Evolutionary conservation across 2,888 invertebrate species (phyloP).

Genomic region (Troides oblongomaculatus): DNA sequence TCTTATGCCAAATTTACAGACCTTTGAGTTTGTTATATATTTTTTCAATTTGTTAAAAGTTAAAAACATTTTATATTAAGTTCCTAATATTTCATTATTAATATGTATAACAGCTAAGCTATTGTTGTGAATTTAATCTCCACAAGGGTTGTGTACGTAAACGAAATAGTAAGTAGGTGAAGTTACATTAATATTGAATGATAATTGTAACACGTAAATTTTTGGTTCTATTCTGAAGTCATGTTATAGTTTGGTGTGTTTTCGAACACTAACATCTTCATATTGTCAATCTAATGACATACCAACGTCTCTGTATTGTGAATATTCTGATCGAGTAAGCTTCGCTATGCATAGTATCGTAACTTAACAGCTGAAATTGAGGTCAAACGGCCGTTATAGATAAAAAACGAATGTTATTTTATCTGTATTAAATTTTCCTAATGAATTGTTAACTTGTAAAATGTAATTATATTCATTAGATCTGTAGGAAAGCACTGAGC

Average conservation of each 20-base stretch:
- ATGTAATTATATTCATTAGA: slow-evolving; percentile 28
- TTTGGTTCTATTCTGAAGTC: no score
- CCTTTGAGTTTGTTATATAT: no score
- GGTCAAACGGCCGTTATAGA: no score
- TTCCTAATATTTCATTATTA: neutral
- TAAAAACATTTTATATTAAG: neutral
- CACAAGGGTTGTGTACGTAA: slow-evolving; percentile 23
- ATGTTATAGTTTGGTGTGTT: no score
- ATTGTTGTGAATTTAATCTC: neutral
- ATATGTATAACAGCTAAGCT: neutral
- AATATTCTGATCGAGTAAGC: no score
- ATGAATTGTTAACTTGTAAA: slow-evolving; percentile 27
- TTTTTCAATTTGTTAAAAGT: neutral
- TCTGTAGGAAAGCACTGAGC: slow-evolving; percentile 44
- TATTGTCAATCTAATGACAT: no score
- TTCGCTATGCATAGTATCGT: no score
- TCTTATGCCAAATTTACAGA: no score
- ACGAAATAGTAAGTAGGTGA: slow-evolving; percentile 21
- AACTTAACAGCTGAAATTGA: no score
- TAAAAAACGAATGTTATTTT: neutral
- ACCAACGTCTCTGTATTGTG: no score
- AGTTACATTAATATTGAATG: slow-evolving; percentile 14
- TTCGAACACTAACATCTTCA: no score
- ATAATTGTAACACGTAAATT: neutral
- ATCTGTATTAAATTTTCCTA: neutral